phyloP scores from a whole-genome alignment of 2,888 invertebrate genomes.

The Habrosyne pyritoides region DNA sequence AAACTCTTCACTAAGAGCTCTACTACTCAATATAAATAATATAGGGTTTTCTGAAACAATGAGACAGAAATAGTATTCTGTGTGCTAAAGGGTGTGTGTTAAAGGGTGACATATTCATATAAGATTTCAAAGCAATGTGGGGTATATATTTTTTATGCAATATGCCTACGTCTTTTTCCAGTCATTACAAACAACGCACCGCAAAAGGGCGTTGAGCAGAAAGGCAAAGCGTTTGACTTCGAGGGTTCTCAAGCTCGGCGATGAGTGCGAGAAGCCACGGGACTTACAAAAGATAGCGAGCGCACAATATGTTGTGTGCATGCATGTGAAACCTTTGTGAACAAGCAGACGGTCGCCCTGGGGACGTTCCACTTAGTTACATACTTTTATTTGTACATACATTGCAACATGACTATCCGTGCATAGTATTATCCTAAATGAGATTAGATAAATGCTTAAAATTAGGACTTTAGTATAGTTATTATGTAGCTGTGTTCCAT shows the following conservation, averaged over 20 bases:
- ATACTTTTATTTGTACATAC: background rate
- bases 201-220: background rate
- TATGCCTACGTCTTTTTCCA: background rate
- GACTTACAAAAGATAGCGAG: constrained; percentile 40
- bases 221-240: constrained; percentile 33
- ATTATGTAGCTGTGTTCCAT: too few relatives aligned
- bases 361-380: background rate
- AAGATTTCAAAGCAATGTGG: too few relatives aligned
- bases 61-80: too few relatives aligned
- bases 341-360: background rate
- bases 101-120: too few relatives aligned
- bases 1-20: too few relatives aligned
- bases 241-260: constrained; percentile 37
- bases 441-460: too few relatives aligned
- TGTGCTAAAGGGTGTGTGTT: too few relatives aligned
- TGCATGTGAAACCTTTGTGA: constrained; percentile 8
- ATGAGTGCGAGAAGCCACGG: constrained; percentile 35
- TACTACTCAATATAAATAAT: too few relatives aligned
- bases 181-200: constrained; percentile 3
- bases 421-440: too few relatives aligned
- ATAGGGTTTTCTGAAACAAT: too few relatives aligned
- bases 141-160: background rate
- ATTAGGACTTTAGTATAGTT: too few relatives aligned
- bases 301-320: constrained; percentile 8
- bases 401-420: background rate